Base-by-base conservation (phyloP, 1,140 invertebrate species). In the Diuraphis noxia region DNA sequence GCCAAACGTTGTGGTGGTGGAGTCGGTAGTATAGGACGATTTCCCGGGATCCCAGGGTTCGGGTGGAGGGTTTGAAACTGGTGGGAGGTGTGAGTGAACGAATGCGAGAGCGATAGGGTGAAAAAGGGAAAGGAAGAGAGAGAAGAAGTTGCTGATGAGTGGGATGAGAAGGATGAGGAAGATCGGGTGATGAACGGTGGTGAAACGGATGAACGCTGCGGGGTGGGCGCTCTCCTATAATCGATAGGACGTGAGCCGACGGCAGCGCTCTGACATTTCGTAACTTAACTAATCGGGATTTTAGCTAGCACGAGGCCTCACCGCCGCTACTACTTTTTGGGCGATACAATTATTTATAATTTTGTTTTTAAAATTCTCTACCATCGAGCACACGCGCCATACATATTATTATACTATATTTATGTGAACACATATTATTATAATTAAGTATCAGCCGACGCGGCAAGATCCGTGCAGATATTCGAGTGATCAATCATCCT, bases 171-270 rank as follows among this genome's bases (percentile, higher is more conserved):
- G 63, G 72, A 72, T 21, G 52, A 72, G 40, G 63, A 41, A 5
- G 84, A 21, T 36, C 41, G 84, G 84, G 34, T 23, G n/a, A 52
- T 10, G 23, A 10, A 56, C 49, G 85, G 85, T 36, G 41, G 30
- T 23, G 13, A 72, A 72, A 13, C 9, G 81, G 40, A 43, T 25
- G 25, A 40, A 8, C 30, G 43, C 30, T 72, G 41, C 30, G 7
- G 41, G 36, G 25, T 7, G 34, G 88, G 7, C 13, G 21, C 25
- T 34, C 36, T 91, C 34, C 77, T 81, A 72, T 72, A 82, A 91
- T 91, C 89, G 89, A 91, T 91, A 89, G 88, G 46, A 89, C 88
- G 88, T 91, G 89, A 91, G 43, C 77, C 89, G 89, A 91, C 89
- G 43, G 63, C 89, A 91, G 89, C 89, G 89, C 89, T 82, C 77